Conservation (phyloP, 1,140 invertebrate species). For the Pomacea maculata region DNA sequence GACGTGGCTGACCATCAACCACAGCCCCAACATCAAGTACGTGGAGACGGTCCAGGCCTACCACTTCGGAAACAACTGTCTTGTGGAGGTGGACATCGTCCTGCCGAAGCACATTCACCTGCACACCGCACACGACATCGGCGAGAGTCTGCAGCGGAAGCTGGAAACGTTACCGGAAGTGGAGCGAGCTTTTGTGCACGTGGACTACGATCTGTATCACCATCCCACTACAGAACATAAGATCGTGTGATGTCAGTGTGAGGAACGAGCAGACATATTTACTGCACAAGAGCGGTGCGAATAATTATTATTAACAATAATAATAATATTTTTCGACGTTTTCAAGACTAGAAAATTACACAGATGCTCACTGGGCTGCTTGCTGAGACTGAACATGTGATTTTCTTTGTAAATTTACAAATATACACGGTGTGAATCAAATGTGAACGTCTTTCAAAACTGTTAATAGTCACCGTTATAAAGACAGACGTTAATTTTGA, state of each 20-base stretch:
- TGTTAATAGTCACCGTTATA: no score
- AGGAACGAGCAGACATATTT: no score
- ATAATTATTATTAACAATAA: no score
- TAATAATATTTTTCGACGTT: no score
- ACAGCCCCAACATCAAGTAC: constrained; percentile 59
- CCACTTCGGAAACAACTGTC: constrained; percentile 66
- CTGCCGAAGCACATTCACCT: constrained; percentile 62
- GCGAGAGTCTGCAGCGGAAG: constrained; percentile 64
- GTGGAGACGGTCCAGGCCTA: constrained; percentile 68
- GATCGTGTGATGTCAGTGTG: constrained; percentile 37
- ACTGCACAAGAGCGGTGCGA: no score
- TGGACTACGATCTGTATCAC: constrained; percentile 65
- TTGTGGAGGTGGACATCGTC: constrained; percentile 64
- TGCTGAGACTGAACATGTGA: no score
- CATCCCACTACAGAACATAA: constrained; percentile 59
- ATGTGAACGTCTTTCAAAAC: no score
- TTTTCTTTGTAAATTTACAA: no score
- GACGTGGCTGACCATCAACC: constrained; percentile 62
- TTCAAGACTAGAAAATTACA: no score
- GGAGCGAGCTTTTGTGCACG: constrained; percentile 68
- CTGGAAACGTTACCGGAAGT: constrained; percentile 65
- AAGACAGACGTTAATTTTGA: no score
- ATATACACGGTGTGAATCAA: no score
- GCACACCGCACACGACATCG: constrained; percentile 65
- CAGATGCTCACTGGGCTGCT: no score